Evolutionary conservation across 2,888 invertebrate genomes (phyloP).

Genomic region (Thera obeliscata): DNA sequence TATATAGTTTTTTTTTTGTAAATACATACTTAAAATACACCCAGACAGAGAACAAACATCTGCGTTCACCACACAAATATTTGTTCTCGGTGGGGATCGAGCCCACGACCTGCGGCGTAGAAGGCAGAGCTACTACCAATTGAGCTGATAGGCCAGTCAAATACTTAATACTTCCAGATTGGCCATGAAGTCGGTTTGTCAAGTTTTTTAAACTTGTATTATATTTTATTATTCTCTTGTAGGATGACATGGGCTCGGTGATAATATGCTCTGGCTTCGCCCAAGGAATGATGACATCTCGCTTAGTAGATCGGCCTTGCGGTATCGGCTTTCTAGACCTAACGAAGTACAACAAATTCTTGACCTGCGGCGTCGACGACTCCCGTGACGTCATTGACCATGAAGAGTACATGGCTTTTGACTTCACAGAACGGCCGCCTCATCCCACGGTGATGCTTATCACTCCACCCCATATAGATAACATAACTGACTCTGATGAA

Average conservation of each 20-base stretch:
- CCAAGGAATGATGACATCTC: constrained; percentile 71
- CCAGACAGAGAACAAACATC: too few species aligned
- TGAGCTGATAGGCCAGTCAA: too few species aligned
- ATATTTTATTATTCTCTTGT: constrained; percentile 3
- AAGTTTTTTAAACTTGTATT: too few species aligned
- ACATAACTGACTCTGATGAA: background rate
- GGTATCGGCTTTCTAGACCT: constrained; percentile 72
- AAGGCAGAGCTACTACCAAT: too few species aligned
- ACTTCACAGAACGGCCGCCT: constrained; percentile 42
- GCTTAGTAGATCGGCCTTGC: constrained; percentile 72
- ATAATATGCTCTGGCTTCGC: constrained; percentile 67
- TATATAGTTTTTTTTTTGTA: too few species aligned
- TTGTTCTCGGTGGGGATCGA: too few species aligned
- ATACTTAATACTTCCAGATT: too few species aligned
- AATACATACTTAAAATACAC: too few species aligned
- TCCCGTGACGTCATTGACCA: constrained; percentile 67
- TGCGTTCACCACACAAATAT: too few species aligned
- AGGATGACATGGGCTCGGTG: constrained; percentile 74
- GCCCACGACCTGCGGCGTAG: too few species aligned
- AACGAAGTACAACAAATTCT: constrained; percentile 61
- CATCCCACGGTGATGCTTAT: constrained; percentile 28
- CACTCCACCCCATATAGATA: background rate
- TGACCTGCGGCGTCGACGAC: constrained; percentile 76
- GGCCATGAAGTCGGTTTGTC: too few species aligned
- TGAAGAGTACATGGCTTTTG: constrained; percentile 53